These are phyloP conservation scores for Drosophila austrosaltans DNA, from an alignment of 2,888 invertebrate species.

Conservation along the genomic window DNA sequence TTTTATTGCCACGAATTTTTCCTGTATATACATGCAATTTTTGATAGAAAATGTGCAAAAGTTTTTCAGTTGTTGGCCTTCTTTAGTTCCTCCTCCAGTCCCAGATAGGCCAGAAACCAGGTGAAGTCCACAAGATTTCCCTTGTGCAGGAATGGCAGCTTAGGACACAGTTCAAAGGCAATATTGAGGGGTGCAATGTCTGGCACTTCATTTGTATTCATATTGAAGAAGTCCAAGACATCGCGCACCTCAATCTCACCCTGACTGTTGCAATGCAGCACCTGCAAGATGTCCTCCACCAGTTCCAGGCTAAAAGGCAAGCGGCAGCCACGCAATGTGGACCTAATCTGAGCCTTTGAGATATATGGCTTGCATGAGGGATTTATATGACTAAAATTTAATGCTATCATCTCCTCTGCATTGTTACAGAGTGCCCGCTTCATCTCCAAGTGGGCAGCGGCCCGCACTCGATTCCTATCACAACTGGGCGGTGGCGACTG, in stretches of 20 bases:
- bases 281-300: constrained; percentile 87
- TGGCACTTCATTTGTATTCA: constrained; percentile 84
- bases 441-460: constrained; percentile 89
- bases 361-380: constrained; percentile 86
- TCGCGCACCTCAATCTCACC: constrained; percentile 88
- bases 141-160: constrained; percentile 80
- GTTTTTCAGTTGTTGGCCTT: constrained; percentile 53
- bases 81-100: constrained; percentile 79
- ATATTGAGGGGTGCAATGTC: constrained; percentile 81
- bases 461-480: constrained; percentile 85
- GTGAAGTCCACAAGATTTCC: constrained; percentile 82
- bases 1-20: constrained; percentile 71
- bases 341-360: constrained; percentile 86
- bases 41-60: constrained; percentile 51
- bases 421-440: constrained; percentile 90
- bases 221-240: constrained; percentile 89
- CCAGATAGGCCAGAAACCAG: constrained; percentile 80
- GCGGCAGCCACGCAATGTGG: constrained; percentile 88
- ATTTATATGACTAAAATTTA: constrained; percentile 86
- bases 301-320: constrained; percentile 88
- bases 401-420: constrained; percentile 85
- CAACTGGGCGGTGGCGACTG: constrained; percentile 83
- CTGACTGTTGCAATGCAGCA: constrained; percentile 86
- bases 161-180: constrained; percentile 82
- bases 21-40: constrained; percentile 67